phyloP scores from a whole-genome alignment of 2,888 invertebrate genomes.

The Epinotia nisella region DNA sequence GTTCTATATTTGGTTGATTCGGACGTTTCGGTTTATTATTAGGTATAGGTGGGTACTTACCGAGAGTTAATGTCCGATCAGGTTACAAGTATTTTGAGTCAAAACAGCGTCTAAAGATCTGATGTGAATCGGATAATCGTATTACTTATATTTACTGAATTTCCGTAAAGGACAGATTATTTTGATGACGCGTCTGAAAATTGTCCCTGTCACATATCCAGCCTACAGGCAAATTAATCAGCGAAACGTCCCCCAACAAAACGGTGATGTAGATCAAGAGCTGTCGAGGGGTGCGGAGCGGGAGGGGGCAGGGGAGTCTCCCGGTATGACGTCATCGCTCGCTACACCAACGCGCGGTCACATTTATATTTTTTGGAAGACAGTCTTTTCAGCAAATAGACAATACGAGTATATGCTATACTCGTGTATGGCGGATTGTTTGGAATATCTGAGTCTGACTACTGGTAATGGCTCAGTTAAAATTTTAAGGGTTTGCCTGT shows the following conservation, averaged over 20 bases:
- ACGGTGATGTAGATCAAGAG: constrained; percentile 44
- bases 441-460: not conserved
- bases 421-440: not conserved
- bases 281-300: constrained; percentile 23
- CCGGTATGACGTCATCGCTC: constrained; percentile 59
- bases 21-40: no score
- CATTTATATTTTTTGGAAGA: constrained; percentile 49
- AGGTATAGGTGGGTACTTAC: no score
- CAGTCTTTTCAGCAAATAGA: constrained; percentile 36
- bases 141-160: not conserved
- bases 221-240: constrained; percentile 57
- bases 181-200: constrained; percentile 28
- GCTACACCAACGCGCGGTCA: constrained; percentile 49
- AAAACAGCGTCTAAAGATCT: no score
- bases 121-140: no score
- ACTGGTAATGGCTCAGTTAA: not conserved
- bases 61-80: no score
- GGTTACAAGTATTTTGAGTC: no score
- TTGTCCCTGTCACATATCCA: constrained; percentile 16
- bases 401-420: not conserved
- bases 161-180: not conserved
- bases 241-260: constrained; percentile 46
- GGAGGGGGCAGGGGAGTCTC: constrained; percentile 43
- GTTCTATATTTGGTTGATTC: no score
- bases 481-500: not conserved